Conservation (phyloP, 2,797 vertebrate species). For the Lacerta bilineata region DNA sequence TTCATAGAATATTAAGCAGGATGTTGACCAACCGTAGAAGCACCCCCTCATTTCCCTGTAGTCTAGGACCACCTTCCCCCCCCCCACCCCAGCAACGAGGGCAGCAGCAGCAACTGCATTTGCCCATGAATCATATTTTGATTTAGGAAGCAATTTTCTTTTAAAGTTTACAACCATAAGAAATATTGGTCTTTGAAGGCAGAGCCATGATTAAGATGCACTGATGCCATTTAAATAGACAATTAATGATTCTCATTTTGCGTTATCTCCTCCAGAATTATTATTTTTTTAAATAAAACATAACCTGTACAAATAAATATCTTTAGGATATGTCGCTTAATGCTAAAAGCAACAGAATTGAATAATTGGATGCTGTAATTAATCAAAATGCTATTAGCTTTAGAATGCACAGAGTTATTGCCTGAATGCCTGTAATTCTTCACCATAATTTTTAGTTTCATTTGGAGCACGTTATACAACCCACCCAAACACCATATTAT, state of each 20-base stretch:
- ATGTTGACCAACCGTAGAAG: background rate
- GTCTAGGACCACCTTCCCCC: background rate
- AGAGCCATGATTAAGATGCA: slow-evolving; percentile 25
- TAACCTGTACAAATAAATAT: slow-evolving; percentile 36
- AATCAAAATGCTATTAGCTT: slow-evolving; percentile 1
- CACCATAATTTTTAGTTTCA: slow-evolving; percentile 14
- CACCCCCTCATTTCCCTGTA: background rate
- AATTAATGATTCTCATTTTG: slow-evolving; percentile 13
- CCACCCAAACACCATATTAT: fast-evolving
- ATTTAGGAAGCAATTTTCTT: background rate
- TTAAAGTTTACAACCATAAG: slow-evolving; percentile 46
- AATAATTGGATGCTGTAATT: slow-evolving; percentile 41
- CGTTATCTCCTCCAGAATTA: slow-evolving; percentile 41
- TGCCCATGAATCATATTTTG: slow-evolving; percentile 21
- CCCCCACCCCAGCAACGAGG: too few relatives aligned
- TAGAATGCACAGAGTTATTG: slow-evolving; percentile 23
- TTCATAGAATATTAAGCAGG: background rate
- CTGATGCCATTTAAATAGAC: background rate
- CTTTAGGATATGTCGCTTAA: slow-evolving; percentile 45
- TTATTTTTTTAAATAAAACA: background rate
- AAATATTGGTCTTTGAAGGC: slow-evolving; percentile 7
- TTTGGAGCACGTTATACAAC: background rate
- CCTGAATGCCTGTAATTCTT: background rate
- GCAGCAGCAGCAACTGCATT: background rate
- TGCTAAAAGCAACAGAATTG: slow-evolving; percentile 36